These are phyloP conservation scores for Proteles cristata DNA, from an alignment of 2,113 vertebrate species.

Conservation along the genomic window DNA sequence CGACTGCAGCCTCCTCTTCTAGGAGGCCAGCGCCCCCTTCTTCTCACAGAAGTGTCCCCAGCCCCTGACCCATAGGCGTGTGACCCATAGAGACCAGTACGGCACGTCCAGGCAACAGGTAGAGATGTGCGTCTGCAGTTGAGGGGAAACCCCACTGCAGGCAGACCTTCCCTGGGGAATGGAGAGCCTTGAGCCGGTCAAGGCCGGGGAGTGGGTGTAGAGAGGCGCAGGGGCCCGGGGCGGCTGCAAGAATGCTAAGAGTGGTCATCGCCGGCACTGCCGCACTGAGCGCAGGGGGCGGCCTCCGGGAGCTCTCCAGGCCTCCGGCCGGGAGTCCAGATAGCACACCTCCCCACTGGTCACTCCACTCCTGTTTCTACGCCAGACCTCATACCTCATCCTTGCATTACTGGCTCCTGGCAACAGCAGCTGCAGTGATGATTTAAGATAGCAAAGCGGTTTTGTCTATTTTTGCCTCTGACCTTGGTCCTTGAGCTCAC, in stretches of 20 bases:
- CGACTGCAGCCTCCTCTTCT: background rate
- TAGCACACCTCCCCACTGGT: rapidly evolving
- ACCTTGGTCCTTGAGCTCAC: constrained; percentile 4
- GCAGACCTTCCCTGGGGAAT: background rate
- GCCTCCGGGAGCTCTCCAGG: background rate
- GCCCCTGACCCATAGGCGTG: background rate
- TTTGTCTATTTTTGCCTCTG: constrained; percentile 51
- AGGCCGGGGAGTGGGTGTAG: no score
- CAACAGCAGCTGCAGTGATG: background rate
- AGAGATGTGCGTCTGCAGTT: rapidly evolving
- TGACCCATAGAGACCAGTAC: rapidly evolving
- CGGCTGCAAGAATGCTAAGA: rapidly evolving
- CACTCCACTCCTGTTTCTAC: background rate
- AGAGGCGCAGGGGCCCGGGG: background rate
- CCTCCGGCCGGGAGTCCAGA: background rate
- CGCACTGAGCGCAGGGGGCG: rapidly evolving
- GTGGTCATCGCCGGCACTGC: rapidly evolving
- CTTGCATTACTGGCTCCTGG: background rate
- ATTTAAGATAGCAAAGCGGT: background rate
- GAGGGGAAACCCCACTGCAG: background rate
- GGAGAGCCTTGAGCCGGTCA: rapidly evolving
- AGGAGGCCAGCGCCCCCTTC: background rate
- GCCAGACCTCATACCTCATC: background rate
- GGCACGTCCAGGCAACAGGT: rapidly evolving
- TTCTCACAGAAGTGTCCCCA: background rate